These are phyloP conservation scores for Phylloscopus trochilus DNA, from an alignment of 2,113 vertebrate species.

Conservation along the genomic window DNA sequence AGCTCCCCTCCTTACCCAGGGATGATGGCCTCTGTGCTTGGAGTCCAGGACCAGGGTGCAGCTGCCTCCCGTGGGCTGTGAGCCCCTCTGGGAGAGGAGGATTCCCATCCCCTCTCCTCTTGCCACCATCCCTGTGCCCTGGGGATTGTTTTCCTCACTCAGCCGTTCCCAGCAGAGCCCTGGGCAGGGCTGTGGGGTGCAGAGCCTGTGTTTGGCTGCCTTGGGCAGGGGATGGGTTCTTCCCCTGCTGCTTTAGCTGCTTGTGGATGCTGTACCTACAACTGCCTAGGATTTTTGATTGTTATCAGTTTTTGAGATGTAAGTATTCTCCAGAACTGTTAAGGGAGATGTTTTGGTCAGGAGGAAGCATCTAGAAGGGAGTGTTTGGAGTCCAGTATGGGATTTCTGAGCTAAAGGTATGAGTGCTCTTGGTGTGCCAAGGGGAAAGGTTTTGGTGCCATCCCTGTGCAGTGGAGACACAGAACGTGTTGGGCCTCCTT, in stretches of 20 bases:
- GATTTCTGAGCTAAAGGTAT: neutral
- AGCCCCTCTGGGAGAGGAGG: neutral
- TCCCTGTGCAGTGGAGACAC: neutral
- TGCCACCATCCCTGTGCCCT: neutral
- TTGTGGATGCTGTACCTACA: neutral
- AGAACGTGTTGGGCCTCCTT: neutral
- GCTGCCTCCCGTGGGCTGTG: neutral
- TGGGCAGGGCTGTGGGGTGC: neutral
- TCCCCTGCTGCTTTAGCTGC: neutral
- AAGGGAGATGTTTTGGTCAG: neutral
- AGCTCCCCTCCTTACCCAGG: neutral
- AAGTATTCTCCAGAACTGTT: neutral
- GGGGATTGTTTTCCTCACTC: neutral
- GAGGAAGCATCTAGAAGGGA: neutral
- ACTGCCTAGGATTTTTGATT: neutral
- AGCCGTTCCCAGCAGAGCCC: neutral
- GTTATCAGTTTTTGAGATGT: neutral
- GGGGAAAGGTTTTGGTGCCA: neutral
- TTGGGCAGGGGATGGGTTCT: neutral
- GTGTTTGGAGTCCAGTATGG: neutral
- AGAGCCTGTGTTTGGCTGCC: neutral
- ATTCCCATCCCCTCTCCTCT: neutral
- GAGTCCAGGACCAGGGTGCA: neutral
- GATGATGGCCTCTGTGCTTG: neutral
- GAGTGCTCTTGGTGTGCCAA: fast-evolving